These are phyloP conservation scores for Poeciliopsis retropinna DNA, from an alignment of 2,113 vertebrate species.

Conservation along the genomic window DNA sequence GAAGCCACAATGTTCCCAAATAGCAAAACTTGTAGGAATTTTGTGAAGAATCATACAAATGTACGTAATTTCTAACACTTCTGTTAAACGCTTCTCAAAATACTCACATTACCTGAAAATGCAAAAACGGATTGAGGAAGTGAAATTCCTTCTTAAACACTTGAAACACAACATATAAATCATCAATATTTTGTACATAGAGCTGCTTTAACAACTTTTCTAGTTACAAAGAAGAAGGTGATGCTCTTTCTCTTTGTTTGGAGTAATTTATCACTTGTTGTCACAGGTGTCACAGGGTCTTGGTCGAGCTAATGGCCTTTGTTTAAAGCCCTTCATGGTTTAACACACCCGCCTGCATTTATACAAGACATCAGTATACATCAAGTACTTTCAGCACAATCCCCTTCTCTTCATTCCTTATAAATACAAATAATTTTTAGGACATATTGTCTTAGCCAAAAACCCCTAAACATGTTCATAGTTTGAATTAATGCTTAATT, in stretches of 20 bases:
- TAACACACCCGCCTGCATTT: conserved; percentile 2
- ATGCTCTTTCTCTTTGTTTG: neutral
- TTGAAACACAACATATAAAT: neutral
- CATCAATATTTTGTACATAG: neutral
- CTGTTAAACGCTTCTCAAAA: too few species aligned
- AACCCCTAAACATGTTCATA: neutral
- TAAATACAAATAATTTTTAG: neutral
- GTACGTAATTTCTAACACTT: too few species aligned
- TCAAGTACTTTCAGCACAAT: neutral
- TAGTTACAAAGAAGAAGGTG: neutral
- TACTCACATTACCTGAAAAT: too few species aligned
- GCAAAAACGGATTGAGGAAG: too few species aligned
- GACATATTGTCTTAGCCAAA: too few species aligned
- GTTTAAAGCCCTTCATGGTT: conserved; percentile 32
- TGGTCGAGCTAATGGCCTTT: conserved; percentile 1
- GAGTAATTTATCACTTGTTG: conserved; percentile 37
- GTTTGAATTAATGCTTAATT: neutral
- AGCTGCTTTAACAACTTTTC: neutral
- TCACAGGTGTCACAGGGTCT: conserved; percentile 33
- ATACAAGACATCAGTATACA: neutral
- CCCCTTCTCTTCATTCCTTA: neutral
- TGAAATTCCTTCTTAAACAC: neutral
- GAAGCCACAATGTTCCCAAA: too few species aligned
- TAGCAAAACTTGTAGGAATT: too few species aligned
- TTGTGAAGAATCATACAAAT: too few species aligned